phyloP scores from a whole-genome alignment of 2,113 vertebrate genomes.

The Dicrurus megarhynchus region DNA sequence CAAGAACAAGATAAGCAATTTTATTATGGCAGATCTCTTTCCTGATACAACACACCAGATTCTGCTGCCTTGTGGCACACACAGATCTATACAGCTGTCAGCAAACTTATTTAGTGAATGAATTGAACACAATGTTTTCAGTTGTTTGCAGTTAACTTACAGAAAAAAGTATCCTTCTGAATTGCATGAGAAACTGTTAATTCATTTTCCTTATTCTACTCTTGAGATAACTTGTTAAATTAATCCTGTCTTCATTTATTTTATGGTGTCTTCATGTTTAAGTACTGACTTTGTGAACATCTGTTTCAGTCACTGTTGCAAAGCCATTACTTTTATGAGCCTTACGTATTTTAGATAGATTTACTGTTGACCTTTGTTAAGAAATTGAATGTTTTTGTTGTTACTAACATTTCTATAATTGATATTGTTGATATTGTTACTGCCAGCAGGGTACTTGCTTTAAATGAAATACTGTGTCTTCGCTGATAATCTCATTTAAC shows the following conservation, averaged over 20 bases:
- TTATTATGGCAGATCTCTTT: neutral
- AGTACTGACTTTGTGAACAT: conserved; percentile 76
- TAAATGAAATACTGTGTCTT: conserved; percentile 39
- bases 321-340: conserved; percentile 73
- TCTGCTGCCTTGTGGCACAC: neutral
- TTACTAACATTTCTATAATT: conserved; percentile 72
- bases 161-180: neutral
- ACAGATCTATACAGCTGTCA: neutral
- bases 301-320: conserved; percentile 69
- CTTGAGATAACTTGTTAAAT: conserved; percentile 61
- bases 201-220: conserved; percentile 19
- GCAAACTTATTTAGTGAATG: neutral
- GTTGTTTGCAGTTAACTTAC: neutral
- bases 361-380: conserved; percentile 75
- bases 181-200: neutral
- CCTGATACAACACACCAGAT: neutral
- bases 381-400: conserved; percentile 75
- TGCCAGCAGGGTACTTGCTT: conserved; percentile 35
- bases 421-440: conserved; percentile 64
- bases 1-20: neutral
- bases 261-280: conserved; percentile 69
- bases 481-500: conserved; percentile 38
- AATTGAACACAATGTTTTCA: neutral
- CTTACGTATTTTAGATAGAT: conserved; percentile 71
- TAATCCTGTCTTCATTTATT: conserved; percentile 69